Conservation (phyloP, 1,140 invertebrate genomes). For the Asobara japonica region DNA sequence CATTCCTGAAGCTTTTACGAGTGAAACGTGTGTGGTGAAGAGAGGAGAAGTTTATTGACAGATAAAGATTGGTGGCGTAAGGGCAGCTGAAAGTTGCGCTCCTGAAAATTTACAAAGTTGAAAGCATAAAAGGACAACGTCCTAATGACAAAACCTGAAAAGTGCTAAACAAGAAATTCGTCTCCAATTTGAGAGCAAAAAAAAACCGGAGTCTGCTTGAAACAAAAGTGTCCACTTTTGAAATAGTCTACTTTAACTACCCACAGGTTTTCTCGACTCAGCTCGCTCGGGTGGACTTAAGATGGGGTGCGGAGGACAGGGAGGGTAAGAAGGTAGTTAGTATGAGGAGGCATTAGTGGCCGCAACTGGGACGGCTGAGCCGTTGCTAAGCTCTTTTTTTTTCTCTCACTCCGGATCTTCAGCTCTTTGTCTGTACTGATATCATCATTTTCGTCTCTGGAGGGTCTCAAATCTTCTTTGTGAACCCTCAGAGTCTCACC, state of each 20-base stretch:
- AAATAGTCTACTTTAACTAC: conserved; percentile 53
- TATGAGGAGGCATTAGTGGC: conserved; percentile 52
- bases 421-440: background rate
- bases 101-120: background rate
- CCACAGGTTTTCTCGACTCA: conserved; percentile 45
- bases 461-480: conserved; percentile 32
- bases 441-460: background rate
- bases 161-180: conserved; percentile 40
- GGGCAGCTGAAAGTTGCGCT: background rate
- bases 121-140: conserved; percentile 2
- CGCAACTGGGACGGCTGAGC: conserved; percentile 46
- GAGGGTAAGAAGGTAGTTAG: conserved; percentile 55
- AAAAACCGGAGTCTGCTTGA: background rate
- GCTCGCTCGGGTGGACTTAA: conserved; percentile 23
- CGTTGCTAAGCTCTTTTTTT: conserved; percentile 25
- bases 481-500: conserved; percentile 18
- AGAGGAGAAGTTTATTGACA: background rate
- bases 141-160: background rate
- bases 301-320: conserved; percentile 13
- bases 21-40: conserved; percentile 1
- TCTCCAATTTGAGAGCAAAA: conserved; percentile 13
- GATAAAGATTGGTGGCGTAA: conserved; percentile 1
- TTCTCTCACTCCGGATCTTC: background rate
- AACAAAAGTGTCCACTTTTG: conserved; percentile 45
- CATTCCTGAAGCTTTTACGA: background rate